A percentile compares a stretch with the other conserved stretches of the same genome.
Conservation (phyloP, 2,113 vertebrate genomes). For the Silurus glanis region DNA sequence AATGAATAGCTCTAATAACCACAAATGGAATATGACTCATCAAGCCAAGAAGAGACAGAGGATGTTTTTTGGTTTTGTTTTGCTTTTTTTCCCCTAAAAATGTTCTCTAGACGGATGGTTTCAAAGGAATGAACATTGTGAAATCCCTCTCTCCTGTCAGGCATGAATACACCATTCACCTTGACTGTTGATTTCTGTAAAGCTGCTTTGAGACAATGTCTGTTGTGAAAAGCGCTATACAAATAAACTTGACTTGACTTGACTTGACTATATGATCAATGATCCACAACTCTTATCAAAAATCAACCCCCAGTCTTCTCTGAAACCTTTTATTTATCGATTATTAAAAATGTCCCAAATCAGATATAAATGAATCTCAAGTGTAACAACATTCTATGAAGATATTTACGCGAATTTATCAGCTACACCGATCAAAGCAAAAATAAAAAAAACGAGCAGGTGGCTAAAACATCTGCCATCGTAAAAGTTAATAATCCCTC, state of each 20-base stretch:
- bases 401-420: background rate
- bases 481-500: constrained; percentile 11
- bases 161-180: constrained; percentile 47
- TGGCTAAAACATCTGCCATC: background rate
- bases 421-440: background rate
- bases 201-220: too few relatives aligned
- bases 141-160: constrained; percentile 44
- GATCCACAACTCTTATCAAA: constrained; percentile 40
- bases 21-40: constrained; percentile 66
- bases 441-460: background rate
- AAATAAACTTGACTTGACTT: too few relatives aligned
- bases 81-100: constrained; percentile 18
- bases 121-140: constrained; percentile 53
- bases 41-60: constrained; percentile 59
- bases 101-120: constrained; percentile 50
- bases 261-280: constrained; percentile 42
- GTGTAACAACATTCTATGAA: background rate
- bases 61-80: background rate
- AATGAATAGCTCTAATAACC: constrained; percentile 64
- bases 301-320: background rate
- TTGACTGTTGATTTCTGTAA: too few relatives aligned
- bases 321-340: background rate
- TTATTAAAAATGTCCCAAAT: background rate
- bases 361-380: constrained; percentile 31
- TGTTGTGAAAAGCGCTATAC: too few relatives aligned